Conservation (phyloP, 1,140 invertebrate genomes). For the Lordiphosa collinella region DNA sequence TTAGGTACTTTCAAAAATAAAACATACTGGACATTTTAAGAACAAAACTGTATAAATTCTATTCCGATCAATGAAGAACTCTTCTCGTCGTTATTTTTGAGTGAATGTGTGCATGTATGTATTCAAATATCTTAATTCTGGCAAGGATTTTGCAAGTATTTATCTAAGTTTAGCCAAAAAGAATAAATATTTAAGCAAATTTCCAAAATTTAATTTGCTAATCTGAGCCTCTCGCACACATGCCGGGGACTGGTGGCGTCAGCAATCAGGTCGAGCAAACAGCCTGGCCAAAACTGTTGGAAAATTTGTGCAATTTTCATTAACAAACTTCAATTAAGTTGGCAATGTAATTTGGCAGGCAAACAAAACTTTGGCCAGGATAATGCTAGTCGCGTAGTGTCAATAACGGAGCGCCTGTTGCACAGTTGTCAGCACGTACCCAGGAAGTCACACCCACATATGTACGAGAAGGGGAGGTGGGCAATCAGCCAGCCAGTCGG, state of each 20-base stretch:
- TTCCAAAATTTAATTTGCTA: slow-evolving; percentile 22
- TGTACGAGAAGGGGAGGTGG: slow-evolving; percentile 5
- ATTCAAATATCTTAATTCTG: too few species aligned
- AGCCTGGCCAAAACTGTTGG: slow-evolving; percentile 28
- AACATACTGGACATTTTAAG: too few species aligned
- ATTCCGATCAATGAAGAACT: too few species aligned
- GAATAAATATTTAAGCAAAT: slow-evolving; percentile 14
- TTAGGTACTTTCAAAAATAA: too few species aligned
- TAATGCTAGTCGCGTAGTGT: slow-evolving; percentile 56
- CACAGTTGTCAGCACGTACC: slow-evolving; percentile 44
- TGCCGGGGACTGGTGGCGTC: neutral
- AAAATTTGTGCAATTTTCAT: slow-evolving; percentile 70
- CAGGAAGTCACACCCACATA: slow-evolving; percentile 15
- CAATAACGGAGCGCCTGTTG: slow-evolving; percentile 59
- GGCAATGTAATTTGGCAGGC: slow-evolving; percentile 72
- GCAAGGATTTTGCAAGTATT: too few species aligned
- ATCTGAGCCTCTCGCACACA: slow-evolving; percentile 14
- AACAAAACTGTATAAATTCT: too few species aligned
- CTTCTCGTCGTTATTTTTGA: too few species aligned
- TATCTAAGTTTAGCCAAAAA: neutral
- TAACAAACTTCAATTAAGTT: slow-evolving; percentile 76
- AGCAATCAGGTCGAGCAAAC: slow-evolving; percentile 18
- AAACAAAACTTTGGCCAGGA: slow-evolving; percentile 72
- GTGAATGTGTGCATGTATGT: too few species aligned
- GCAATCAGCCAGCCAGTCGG: slow-evolving; percentile 10